Evolutionary conservation across 2,797 vertebrate genomes (phyloP).

Genomic region (Aeoliscus strigatus): DNA sequence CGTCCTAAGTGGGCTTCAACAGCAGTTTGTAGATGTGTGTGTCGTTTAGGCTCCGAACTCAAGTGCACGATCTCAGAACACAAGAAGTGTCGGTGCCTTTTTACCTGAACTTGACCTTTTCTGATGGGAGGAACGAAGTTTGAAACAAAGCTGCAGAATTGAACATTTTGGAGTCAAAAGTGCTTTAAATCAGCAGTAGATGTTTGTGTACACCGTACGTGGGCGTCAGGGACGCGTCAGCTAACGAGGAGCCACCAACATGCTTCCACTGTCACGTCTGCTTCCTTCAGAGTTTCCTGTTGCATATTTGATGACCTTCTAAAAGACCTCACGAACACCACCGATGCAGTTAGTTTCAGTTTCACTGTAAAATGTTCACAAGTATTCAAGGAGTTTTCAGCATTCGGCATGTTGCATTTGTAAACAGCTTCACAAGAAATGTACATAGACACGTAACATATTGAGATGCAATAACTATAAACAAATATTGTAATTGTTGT

Average conservation of each 20-base stretch:
- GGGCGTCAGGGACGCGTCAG: slow-evolving; percentile 4
- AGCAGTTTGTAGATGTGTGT: slow-evolving; percentile 7
- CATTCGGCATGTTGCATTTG: slow-evolving; percentile 40
- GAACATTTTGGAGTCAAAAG: slow-evolving; percentile 17
- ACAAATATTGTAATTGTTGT: slow-evolving; percentile 62
- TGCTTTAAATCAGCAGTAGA: slow-evolving; percentile 7
- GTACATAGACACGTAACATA: slow-evolving; percentile 62
- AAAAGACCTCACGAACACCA: slow-evolving; percentile 38
- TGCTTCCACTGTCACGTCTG: neutral
- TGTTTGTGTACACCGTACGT: neutral
- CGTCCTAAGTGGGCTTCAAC: slow-evolving; percentile 1
- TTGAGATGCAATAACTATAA: slow-evolving; percentile 72
- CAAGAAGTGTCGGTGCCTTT: slow-evolving; percentile 63
- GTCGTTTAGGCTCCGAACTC: slow-evolving; percentile 17
- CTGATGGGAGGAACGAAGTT: slow-evolving; percentile 16
- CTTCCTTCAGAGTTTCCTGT: slow-evolving; percentile 1
- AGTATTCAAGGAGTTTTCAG: slow-evolving; percentile 28
- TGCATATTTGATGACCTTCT: slow-evolving; percentile 12
- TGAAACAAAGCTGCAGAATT: slow-evolving; percentile 11
- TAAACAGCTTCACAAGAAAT: slow-evolving; percentile 58
- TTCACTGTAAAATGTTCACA: slow-evolving; percentile 31
- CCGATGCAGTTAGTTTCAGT: slow-evolving; percentile 20
- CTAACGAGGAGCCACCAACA: neutral
- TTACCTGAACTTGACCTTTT: slow-evolving; percentile 50
- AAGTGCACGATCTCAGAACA: slow-evolving; percentile 18